Conservation (phyloP, 2,113 vertebrate species). For the Calypte anna region DNA sequence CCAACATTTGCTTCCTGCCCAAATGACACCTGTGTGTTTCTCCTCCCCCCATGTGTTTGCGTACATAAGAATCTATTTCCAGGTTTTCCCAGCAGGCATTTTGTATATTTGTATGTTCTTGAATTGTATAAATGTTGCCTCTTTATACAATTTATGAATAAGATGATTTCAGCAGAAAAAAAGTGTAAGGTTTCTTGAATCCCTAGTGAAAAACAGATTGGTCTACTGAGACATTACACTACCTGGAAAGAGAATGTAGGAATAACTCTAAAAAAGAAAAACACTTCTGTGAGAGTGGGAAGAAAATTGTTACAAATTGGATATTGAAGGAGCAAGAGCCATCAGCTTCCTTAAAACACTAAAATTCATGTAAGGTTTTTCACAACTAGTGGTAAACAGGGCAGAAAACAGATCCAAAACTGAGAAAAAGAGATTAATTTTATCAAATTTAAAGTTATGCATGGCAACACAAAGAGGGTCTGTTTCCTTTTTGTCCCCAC, state of each 20-base stretch:
- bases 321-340: background rate
- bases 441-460: rapidly evolving
- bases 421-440: background rate
- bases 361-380: background rate
- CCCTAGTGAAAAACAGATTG: background rate
- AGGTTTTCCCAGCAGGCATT: background rate
- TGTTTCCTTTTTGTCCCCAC: background rate
- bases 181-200: background rate
- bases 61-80: background rate
- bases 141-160: background rate
- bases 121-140: no score
- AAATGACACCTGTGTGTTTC: constrained; percentile 3
- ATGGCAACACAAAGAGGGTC: background rate
- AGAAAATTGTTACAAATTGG: background rate
- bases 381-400: background rate
- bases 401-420: background rate
- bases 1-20: background rate
- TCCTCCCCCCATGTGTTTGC: background rate
- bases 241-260: background rate
- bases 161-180: background rate
- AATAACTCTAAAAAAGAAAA: background rate
- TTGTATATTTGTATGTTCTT: background rate
- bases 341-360: background rate
- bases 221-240: background rate
- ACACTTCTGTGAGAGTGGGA: background rate